Evolutionary conservation across 2,797 vertebrate species (phyloP).

Genomic region (Lutjanus campechanus): DNA sequence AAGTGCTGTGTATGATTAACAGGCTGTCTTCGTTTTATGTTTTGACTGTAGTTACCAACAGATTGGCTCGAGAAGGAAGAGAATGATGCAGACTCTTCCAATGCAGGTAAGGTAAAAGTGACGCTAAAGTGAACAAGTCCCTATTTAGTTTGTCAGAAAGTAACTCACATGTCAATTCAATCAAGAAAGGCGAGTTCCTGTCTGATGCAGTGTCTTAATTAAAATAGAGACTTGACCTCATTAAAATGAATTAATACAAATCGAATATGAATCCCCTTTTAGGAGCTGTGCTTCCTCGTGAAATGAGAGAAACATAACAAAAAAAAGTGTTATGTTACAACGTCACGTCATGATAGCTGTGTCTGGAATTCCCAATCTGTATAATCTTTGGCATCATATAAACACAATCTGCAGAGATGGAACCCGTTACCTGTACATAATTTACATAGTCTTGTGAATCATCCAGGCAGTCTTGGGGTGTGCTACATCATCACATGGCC

Average conservation of each 20-base stretch:
- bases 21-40: background rate
- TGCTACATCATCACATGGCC: background rate
- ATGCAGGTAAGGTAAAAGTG: constrained; percentile 82
- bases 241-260: background rate
- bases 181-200: background rate
- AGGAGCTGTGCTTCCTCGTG: background rate
- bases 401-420: constrained; percentile 31
- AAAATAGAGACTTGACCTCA: background rate
- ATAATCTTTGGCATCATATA: constrained; percentile 21
- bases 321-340: background rate
- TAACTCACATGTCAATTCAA: background rate
- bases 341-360: background rate
- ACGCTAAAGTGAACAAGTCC: too few relatives aligned
- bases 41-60: constrained; percentile 90
- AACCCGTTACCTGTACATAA: constrained; percentile 31
- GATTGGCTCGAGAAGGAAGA: constrained; percentile 92
- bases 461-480: constrained; percentile 4
- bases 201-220: too few relatives aligned
- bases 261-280: background rate
- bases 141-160: background rate
- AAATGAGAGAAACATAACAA: background rate
- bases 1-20: background rate
- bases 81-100: constrained; percentile 83
- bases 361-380: background rate
- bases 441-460: constrained; percentile 16